Percentiles rank a stretch among this genome's conserved stretches.
phyloP scores from a whole-genome alignment of 2,797 vertebrate species.

The Alauda arvensis region DNA sequence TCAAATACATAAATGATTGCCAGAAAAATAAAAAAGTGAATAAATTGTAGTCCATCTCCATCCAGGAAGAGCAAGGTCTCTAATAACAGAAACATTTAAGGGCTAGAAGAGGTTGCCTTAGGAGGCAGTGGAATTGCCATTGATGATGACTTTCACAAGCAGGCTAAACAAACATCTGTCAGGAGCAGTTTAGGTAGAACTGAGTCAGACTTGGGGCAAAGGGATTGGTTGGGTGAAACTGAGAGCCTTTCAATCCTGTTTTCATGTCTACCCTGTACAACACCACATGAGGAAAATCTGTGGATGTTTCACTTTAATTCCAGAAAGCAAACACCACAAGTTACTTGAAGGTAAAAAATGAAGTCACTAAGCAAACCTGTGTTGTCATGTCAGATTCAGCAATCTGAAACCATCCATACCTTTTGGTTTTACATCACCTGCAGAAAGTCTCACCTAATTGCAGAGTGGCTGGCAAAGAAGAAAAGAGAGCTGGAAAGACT shows the following conservation, averaged over 20 bases:
- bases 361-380: neutral
- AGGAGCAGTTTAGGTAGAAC: neutral
- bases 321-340: neutral
- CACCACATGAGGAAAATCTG: neutral
- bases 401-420: neutral
- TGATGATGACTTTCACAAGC: neutral
- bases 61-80: neutral
- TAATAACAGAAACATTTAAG: neutral
- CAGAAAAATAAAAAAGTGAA: neutral
- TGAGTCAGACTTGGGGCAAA: neutral
- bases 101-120: neutral
- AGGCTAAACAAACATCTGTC: neutral
- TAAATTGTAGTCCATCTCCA: neutral
- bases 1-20: neutral
- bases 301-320: neutral
- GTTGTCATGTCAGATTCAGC: neutral
- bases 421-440: neutral
- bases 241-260: neutral
- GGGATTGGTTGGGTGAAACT: neutral
- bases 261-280: neutral
- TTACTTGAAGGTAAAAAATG: slow-evolving; percentile 7
- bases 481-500: neutral
- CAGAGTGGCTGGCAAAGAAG: neutral
- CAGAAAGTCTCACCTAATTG: neutral
- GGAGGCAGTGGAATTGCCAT: neutral